Evolutionary conservation across 2,888 invertebrate species (phyloP).

Genomic region (Diloba caeruleocephala): DNA sequence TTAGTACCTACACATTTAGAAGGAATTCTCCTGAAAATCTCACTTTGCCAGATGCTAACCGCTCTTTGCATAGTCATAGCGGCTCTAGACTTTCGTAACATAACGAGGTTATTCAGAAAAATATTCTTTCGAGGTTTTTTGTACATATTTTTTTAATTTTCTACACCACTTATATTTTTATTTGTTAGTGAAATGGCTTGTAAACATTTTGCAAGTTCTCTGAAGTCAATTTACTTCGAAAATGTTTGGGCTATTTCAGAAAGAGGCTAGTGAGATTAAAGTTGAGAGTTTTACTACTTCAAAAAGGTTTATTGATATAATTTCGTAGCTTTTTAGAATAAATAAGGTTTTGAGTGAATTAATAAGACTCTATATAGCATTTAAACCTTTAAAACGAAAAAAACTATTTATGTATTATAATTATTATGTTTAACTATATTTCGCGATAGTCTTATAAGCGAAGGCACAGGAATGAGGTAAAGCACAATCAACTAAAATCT

Average conservation of each 20-base stretch:
- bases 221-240: conserved; percentile 1
- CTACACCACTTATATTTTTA: neutral
- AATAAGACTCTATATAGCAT: too few relatives aligned
- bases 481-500: too few relatives aligned
- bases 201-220: neutral
- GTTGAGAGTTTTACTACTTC: neutral
- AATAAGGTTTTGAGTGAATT: too few relatives aligned
- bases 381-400: too few relatives aligned
- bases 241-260: neutral
- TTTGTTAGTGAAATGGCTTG: conserved; percentile 5
- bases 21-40: conserved; percentile 47
- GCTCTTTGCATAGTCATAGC: conserved; percentile 25
- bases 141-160: conserved; percentile 8
- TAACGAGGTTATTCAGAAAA: conserved; percentile 26
- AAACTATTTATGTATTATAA: too few relatives aligned
- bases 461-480: too few relatives aligned
- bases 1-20: conserved; percentile 43
- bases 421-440: too few relatives aligned
- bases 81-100: conserved; percentile 11
- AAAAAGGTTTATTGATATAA: neutral
- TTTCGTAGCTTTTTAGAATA: neutral
- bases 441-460: too few relatives aligned
- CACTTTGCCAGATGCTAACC: conserved; percentile 49
- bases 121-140: conserved; percentile 11
- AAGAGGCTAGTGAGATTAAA: neutral